phyloP scores from a whole-genome alignment of 1,140 invertebrate species.

The Trichoplusia ni region DNA sequence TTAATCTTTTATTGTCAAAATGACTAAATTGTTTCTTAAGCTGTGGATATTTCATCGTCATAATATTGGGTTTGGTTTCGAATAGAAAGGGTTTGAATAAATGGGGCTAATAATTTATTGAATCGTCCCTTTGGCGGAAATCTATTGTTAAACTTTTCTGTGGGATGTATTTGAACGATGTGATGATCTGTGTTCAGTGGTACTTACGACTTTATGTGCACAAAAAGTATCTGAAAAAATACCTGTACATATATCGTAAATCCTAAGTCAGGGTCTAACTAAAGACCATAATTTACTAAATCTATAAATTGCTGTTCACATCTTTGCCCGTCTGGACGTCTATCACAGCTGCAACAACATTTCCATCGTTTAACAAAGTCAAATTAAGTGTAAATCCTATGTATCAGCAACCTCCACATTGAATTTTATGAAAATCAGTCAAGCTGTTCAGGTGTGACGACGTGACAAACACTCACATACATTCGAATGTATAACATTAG shows the following conservation, averaged over 20 bases:
- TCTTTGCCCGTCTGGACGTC: too few relatives aligned
- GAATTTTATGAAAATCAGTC: too few relatives aligned
- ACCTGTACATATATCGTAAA: neutral
- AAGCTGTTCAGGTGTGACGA: too few relatives aligned
- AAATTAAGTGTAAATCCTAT: too few relatives aligned
- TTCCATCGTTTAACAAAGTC: too few relatives aligned
- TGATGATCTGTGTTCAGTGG: neutral
- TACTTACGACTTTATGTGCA: neutral
- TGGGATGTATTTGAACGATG: neutral
- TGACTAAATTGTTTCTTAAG: conserved; percentile 8
- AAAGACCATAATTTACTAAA: too few relatives aligned
- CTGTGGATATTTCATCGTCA: conserved; percentile 14
- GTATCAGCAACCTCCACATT: too few relatives aligned
- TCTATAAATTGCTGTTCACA: too few relatives aligned
- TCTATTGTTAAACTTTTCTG: neutral
- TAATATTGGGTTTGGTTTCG: conserved; percentile 2
- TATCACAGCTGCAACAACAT: too few relatives aligned
- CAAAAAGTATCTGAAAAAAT: neutral
- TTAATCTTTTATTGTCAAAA: conserved; percentile 11
- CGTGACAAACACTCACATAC: too few relatives aligned
- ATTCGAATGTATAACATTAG: too few relatives aligned
- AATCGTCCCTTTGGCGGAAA: neutral
- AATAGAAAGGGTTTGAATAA: conserved; percentile 19
- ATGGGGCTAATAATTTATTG: conserved; percentile 1
- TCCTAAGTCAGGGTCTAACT: too few relatives aligned